These are phyloP conservation scores for Saxicola maurus DNA, from an alignment of 2,797 vertebrate genomes.

Conservation along the genomic window DNA sequence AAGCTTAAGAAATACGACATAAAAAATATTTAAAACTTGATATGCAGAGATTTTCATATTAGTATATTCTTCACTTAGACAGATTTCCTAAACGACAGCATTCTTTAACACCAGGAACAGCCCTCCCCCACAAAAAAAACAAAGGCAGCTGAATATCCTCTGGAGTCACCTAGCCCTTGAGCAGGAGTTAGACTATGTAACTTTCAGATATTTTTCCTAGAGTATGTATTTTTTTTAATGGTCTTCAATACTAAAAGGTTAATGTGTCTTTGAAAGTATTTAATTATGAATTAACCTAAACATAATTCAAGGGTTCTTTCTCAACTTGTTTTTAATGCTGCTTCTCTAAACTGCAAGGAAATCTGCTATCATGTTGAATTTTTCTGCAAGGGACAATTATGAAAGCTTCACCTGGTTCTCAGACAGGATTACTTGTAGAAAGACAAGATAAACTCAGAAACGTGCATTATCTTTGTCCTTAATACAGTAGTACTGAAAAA, in stretches of 20 bases:
- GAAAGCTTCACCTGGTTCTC: neutral
- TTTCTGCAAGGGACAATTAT: neutral
- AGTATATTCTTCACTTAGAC: neutral
- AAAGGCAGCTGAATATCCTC: neutral
- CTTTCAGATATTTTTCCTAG: neutral
- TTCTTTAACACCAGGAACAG: neutral
- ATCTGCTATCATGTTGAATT: neutral
- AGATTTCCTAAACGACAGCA: neutral
- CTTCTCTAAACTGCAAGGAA: neutral
- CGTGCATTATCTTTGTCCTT: neutral
- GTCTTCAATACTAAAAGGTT: neutral
- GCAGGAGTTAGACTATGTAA: neutral
- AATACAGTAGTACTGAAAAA: neutral
- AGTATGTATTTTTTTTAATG: neutral
- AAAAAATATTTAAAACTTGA: neutral
- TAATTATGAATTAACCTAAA: neutral
- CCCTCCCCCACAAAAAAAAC: rapidly evolving
- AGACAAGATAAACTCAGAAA: neutral
- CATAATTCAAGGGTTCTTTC: neutral
- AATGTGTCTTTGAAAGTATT: neutral
- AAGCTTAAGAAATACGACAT: neutral
- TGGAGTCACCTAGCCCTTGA: neutral
- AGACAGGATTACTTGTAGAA: neutral
- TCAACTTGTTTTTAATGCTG: neutral
- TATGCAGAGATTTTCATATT: neutral